Evolutionary conservation across 2,113 vertebrate genomes (phyloP).

Genomic region (Phrynosoma platyrhinos): DNA sequence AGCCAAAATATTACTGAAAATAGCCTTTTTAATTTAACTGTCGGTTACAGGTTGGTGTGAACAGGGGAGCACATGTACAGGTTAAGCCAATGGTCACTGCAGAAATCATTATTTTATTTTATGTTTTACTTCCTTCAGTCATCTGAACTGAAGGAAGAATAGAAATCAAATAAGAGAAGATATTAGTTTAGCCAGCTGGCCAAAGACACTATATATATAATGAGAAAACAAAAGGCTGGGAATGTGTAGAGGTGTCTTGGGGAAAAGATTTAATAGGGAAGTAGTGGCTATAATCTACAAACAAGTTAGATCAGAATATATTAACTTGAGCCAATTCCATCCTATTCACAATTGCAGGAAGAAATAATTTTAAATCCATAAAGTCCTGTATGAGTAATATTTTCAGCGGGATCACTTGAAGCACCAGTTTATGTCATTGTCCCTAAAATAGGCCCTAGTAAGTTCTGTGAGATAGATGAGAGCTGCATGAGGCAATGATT

Average conservation of each 20-base stretch:
- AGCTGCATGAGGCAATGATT: neutral
- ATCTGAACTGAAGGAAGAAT: neutral
- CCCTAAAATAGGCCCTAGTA: no score
- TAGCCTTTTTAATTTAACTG: neutral
- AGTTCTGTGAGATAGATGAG: no score
- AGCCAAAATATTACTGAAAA: neutral
- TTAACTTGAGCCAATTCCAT: neutral
- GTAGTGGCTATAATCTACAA: constrained; percentile 4
- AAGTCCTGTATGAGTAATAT: neutral
- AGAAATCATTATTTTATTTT: neutral
- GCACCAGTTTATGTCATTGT: neutral
- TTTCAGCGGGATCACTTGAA: neutral
- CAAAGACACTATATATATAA: constrained; percentile 57
- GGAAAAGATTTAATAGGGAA: constrained; percentile 19
- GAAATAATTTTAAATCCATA: neutral
- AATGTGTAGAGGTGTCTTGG: neutral
- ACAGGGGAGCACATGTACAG: neutral
- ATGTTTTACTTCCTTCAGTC: neutral
- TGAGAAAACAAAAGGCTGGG: constrained; percentile 57
- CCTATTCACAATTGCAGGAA: neutral
- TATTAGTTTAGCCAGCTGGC: neutral
- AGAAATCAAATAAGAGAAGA: neutral
- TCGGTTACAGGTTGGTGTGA: neutral
- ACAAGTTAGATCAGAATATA: neutral
- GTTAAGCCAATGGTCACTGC: neutral